Evolutionary conservation across 1,140 invertebrate genomes (phyloP), one percentile per base, ranked within the genome.

Genomic region (Drosophila gunungcola): DNA sequence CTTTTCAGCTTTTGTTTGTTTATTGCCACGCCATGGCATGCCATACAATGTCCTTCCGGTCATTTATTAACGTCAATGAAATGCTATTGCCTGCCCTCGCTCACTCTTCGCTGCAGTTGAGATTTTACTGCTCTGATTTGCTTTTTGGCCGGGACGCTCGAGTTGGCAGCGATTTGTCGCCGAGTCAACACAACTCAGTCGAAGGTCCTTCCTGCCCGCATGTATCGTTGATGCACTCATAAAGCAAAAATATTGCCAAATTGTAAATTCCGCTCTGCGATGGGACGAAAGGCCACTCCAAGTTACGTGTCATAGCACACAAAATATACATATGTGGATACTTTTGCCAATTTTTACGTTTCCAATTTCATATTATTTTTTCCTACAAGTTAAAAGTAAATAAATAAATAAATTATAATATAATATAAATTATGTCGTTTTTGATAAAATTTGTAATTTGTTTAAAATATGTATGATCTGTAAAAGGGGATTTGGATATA

Each of bases 51-150:
- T 90, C 77, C 84, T 89, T 89, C 85, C 85, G 84, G 84, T 85
- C 84, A 84, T 89, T 89, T 89, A 89, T 89, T 89, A 89, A 90
- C 80, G 85, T 89, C 84, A 90, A 75, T 89, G 84, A 74, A 89
- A 89, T 70, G 80, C 64, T 57, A 70, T 69, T 70, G 80, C 82
- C 70, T 72, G 65, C 62, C 36, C 69, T 62, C 25, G 61, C 43
- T 65, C 49, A 21, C 51, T 67, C 45, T 48, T 29, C 41, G 46
- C 51, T 56, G 13, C 64, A 48, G 69, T 73, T 45, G 32, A 73
- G 69, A 73, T 73, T 61, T 70, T 32, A 49, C 39, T 49, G 48
- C 55, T 49, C 32, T 46, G 54, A 62, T 80, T 58, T 73, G 43
- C 39, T 49, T 75, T 65, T 74, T 65, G 77, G 74, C 46, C 49